Base-by-base conservation (phyloP, 2,888 invertebrate species). In the Ormyrus labotus region DNA sequence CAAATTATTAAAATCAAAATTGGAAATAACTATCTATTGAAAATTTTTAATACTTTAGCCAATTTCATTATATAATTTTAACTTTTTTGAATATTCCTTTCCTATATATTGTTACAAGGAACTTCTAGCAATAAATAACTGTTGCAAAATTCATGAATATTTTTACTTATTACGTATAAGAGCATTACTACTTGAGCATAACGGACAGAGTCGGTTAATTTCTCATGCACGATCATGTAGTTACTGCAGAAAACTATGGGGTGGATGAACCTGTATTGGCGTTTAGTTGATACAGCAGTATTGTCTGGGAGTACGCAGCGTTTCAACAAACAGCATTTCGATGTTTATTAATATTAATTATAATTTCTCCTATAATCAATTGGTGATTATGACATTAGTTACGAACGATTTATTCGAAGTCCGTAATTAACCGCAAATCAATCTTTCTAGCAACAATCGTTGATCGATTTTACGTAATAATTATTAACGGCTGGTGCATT, bases 201-300 rank as follows among this genome's bases (percentile, higher is more conserved):
- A 70, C 77, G 70, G 77, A 77, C 61, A 53, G 70, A 64, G n/a
- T 64, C 57, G 64, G 70, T 70, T 77, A 70, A 77, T 70, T 77
- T 70, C 64, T 55, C 64, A 70, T 77, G 77, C 77, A 58, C 77
- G 77, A 77, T 77, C 77, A 64, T 77, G 77, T 45, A 69, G 63
- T 64, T 64, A 70, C 51, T 60, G 9, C 48, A 45, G 67, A 74
- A 67, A 67, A 74, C 58, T 47, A 55, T 45, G 51, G 75, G 75
- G 67, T 75, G 45, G 60, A 60, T 75, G 75, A 75, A 75, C 75
- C 57, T 64, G n/a, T 47, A 8, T 55, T n/a, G 45, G 61, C 61
- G 34, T 72, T 53, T 9, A 58, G 19, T 58, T 48, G 5, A 63
- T 64, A 64, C n/a, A 57, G 48, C 55, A 11, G 47, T 64, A 55